Evolutionary conservation across 2,888 invertebrate genomes (phyloP), one percentile per base, ranked within the genome.

Genomic region (Rhyacophila evoluta): DNA sequence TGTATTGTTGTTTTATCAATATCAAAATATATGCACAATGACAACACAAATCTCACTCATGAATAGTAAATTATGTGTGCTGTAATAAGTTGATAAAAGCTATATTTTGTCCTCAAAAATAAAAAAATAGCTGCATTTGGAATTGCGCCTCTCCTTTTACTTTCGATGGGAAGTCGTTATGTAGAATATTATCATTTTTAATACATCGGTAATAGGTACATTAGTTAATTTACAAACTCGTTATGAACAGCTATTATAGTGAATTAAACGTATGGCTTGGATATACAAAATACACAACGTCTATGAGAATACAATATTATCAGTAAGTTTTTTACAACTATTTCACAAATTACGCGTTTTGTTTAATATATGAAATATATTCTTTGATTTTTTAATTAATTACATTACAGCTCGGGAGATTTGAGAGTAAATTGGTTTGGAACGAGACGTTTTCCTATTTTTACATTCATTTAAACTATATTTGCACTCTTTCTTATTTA

Each of bases 281-380:
- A 55, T 72, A 55, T 71, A 76, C 41, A 71, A 71, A 76, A 55
- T 55, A 55, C 76, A 76, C 76, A 55, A 72, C 72, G 67, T 39
- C 39, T 6, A 76, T 41, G 67, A 70, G 75, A 75, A 70, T 39
- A 70, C 75, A 75, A 70, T 19, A 55, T 55, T 25, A 70, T 75
- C 38, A 70, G 71, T 69, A 70, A 75, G 70, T 75, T 36, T 68
- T 68, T 28, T 69, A 69, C 69, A 69, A 70, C 72, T 76, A 76
- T 72, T 55, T 76, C 76, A 76, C 76, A 76, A 76, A 71, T 75
- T 69, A 70, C 70, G 70, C 39, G 19, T 55, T 55, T n/a, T 55
- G 55, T 55, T 55, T 19, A 55, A 8, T 55, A 55, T 55, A 41
- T 15, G 55, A 55, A 55, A 55, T 55, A 55, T 55, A 55, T 19